Evolutionary conservation across 2,888 invertebrate genomes (phyloP).

Genomic region (Leptopilina drosophilae): DNA sequence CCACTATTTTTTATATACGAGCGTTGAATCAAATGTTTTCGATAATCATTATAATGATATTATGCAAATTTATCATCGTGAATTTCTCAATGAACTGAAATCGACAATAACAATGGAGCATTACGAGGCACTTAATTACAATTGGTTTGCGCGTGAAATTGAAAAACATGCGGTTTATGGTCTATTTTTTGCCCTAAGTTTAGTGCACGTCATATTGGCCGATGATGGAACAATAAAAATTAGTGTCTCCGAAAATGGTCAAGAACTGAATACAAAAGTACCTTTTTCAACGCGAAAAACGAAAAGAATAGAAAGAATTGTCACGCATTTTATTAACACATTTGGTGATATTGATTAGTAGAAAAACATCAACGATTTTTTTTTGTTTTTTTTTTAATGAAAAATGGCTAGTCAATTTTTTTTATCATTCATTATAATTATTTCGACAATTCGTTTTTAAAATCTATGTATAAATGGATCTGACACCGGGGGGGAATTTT

Average conservation of each 20-base stretch:
- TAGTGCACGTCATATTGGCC: conserved; percentile 60
- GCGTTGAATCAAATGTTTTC: conserved; percentile 59
- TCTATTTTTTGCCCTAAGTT: conserved; percentile 60
- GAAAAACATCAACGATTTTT: too few relatives aligned
- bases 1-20: conserved; percentile 67
- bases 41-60: conserved; percentile 58
- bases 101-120: conserved; percentile 21
- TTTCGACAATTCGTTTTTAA: too few relatives aligned
- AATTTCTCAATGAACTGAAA: conserved; percentile 54
- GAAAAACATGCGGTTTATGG: conserved; percentile 61
- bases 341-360: neutral
- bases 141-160: conserved; percentile 63
- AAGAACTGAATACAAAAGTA: conserved; percentile 24
- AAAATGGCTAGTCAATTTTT: too few relatives aligned
- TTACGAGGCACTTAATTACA: conserved; percentile 47
- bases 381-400: too few relatives aligned
- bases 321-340: conserved; percentile 52
- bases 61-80: conserved; percentile 57
- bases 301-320: conserved; percentile 54
- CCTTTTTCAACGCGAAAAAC: conserved; percentile 45
- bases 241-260: conserved; percentile 45
- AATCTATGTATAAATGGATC: too few relatives aligned
- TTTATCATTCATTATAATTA: too few relatives aligned
- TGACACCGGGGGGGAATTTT: too few relatives aligned
- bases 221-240: conserved; percentile 51